Percentiles rank a stretch among this genome's conserved stretches.
phyloP scores from a whole-genome alignment of 2,113 vertebrate genomes.

The Morone chrysops region DNA sequence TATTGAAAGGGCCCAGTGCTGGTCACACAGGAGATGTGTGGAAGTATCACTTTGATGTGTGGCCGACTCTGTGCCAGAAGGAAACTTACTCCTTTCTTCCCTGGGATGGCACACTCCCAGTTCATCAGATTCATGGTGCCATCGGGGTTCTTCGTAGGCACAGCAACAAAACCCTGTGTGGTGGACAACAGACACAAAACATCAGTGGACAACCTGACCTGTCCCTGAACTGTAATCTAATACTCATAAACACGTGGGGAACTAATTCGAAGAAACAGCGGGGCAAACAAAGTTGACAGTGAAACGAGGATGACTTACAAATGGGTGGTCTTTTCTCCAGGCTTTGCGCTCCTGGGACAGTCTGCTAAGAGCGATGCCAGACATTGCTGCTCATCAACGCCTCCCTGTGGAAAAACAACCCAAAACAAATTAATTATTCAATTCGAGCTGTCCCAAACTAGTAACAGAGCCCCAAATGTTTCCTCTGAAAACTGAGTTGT shows the following conservation, averaged over 20 bases:
- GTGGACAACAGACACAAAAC: background rate
- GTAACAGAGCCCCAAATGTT: fast-evolving
- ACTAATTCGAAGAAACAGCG: too few species aligned
- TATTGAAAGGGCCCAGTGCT: background rate
- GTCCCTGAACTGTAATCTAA: too few species aligned
- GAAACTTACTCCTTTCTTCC: slow-evolving; percentile 94
- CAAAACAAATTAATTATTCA: slow-evolving; percentile 34
- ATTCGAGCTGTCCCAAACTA: background rate
- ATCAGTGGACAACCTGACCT: background rate
- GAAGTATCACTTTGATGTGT: background rate
- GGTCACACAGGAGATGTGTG: too few species aligned
- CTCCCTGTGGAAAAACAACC: slow-evolving; percentile 74
- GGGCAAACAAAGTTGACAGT: too few species aligned
- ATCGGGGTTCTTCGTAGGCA: slow-evolving; percentile 98
- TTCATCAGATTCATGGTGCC: slow-evolving; percentile 99
- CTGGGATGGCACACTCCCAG: slow-evolving; percentile 98
- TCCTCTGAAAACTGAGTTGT: fast-evolving
- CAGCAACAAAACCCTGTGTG: slow-evolving; percentile 94
- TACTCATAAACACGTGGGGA: background rate
- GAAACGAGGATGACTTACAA: slow-evolving; percentile 83
- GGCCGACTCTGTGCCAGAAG: too few species aligned
- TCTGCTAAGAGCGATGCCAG: slow-evolving; percentile 98
- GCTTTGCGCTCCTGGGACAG: slow-evolving; percentile 99
- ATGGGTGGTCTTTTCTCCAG: slow-evolving; percentile 99
- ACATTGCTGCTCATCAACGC: slow-evolving; percentile 89